These are phyloP conservation scores for Neodiprion virginianus DNA, from an alignment of 1,140 invertebrate genomes.

Conservation along the genomic window DNA sequence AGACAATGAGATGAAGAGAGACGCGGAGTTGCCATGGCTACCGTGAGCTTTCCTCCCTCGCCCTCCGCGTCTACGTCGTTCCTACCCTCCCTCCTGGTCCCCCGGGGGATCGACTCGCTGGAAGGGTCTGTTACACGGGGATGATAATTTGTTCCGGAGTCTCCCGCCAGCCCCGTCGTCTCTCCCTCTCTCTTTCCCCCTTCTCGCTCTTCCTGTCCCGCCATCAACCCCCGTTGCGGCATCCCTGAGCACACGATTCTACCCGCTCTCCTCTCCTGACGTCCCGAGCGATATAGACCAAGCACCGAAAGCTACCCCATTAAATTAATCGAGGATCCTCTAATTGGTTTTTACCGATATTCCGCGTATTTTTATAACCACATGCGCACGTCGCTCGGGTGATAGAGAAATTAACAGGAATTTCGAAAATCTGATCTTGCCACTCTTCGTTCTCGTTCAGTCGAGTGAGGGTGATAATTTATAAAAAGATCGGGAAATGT, in stretches of 20 bases:
- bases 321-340: slow-evolving; percentile 12
- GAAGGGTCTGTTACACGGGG: slow-evolving; percentile 16
- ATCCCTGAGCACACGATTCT: neutral
- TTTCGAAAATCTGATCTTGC: too few species aligned
- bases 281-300: neutral
- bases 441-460: too few species aligned
- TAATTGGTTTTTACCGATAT: slow-evolving; percentile 12
- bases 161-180: neutral
- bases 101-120: slow-evolving; percentile 13
- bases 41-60: slow-evolving; percentile 1
- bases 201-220: neutral
- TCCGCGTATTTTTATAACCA: neutral
- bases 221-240: neutral
- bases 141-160: slow-evolving; percentile 17
- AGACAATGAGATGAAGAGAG: slow-evolving; percentile 16
- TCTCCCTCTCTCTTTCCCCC: neutral
- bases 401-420: neutral
- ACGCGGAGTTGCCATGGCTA: slow-evolving; percentile 10
- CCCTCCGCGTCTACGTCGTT: neutral
- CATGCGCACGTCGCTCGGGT: neutral
- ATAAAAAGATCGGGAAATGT: too few species aligned
- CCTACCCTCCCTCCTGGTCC: neutral
- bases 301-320: slow-evolving; percentile 10
- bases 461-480: too few species aligned
- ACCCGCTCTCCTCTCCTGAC: neutral